Conservation (phyloP, 2,888 invertebrate species). For the Diaphora mendica region DNA sequence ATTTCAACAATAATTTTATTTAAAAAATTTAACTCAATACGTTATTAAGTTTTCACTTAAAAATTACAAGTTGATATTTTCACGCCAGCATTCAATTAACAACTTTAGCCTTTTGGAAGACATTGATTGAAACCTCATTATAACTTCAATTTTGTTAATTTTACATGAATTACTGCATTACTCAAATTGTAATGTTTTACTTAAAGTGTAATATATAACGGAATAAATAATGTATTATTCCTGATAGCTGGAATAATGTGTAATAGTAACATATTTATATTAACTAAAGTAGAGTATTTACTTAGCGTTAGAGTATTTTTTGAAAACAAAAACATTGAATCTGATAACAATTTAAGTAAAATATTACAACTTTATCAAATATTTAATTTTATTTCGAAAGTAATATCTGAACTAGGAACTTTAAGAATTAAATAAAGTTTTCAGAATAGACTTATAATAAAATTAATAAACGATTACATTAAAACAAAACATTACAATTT, state of each 20-base stretch:
- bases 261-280: neutral
- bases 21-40: neutral
- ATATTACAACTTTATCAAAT: neutral
- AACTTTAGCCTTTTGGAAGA: conserved; percentile 38
- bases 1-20: neutral
- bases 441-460: neutral
- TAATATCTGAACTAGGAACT: neutral
- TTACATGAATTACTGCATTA: conserved; percentile 10
- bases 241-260: neutral
- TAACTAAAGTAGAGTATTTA: neutral
- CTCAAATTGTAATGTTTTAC: conserved; percentile 26
- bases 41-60: neutral
- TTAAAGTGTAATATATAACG: neutral
- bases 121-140: conserved; percentile 29
- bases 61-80: neutral
- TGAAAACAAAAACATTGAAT: neutral
- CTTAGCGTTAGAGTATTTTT: neutral
- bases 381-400: neutral
- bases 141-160: neutral
- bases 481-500: conserved; percentile 9
- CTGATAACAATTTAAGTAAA: neutral
- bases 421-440: conserved; percentile 1
- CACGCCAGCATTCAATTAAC: neutral
- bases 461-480: neutral
- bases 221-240: neutral